phyloP scores from a whole-genome alignment of 2,797 vertebrate genomes.

The Oryzias sinensis region DNA sequence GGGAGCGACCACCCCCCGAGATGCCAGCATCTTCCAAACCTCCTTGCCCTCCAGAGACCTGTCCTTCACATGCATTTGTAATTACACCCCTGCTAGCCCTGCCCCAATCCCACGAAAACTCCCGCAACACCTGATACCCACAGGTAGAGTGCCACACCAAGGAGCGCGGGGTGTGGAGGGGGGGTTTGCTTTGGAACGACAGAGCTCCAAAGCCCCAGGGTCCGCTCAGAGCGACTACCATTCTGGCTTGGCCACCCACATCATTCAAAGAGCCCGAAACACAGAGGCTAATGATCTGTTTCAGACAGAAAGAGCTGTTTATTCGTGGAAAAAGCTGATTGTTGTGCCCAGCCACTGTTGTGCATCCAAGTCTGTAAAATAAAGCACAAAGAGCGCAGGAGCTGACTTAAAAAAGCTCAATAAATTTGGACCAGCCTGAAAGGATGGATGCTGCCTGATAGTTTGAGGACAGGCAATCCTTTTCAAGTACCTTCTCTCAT shows the following conservation, averaged over 20 bases:
- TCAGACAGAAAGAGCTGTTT: conserved; percentile 62
- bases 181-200: conserved; percentile 59
- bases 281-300: conserved; percentile 70
- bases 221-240: conserved; percentile 59
- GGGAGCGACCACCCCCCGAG: conserved; percentile 75
- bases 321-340: conserved; percentile 65
- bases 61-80: conserved; percentile 74
- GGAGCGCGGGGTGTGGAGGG: conserved; percentile 11
- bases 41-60: conserved; percentile 73
- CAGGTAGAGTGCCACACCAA: conserved; percentile 60
- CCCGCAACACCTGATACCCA: conserved; percentile 77
- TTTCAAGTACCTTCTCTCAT: conserved; percentile 74
- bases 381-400: conserved; percentile 62
- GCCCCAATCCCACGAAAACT: conserved; percentile 48
- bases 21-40: conserved; percentile 76
- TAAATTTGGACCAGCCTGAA: conserved; percentile 68
- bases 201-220: conserved; percentile 58
- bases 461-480: conserved; percentile 63
- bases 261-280: conserved; percentile 69
- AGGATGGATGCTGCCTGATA: conserved; percentile 61
- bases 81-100: conserved; percentile 70
- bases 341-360: conserved; percentile 66
- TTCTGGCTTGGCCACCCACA: conserved; percentile 76
- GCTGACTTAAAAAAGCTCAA: conserved; percentile 58
- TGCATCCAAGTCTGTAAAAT: conserved; percentile 61